These are phyloP conservation scores for Muraenolepis orangiensis DNA, from an alignment of 2,797 vertebrate genomes.

Conservation along the genomic window DNA sequence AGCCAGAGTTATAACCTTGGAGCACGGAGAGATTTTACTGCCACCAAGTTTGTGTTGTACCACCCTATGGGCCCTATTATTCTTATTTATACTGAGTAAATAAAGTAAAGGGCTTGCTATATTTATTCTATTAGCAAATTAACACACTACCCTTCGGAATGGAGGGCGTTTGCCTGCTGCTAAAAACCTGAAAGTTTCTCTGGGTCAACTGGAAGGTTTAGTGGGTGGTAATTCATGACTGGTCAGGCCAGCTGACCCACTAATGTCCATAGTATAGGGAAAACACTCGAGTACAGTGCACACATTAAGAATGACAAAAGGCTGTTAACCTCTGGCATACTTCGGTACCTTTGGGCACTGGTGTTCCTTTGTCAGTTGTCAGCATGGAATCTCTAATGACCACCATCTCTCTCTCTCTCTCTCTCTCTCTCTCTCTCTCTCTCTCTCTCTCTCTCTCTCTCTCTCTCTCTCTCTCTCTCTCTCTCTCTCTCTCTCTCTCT, in stretches of 20 bases:
- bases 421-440: conserved; percentile 19
- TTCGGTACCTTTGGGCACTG: background rate
- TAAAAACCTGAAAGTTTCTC: background rate
- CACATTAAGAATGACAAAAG: conserved; percentile 14
- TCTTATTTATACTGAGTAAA: background rate
- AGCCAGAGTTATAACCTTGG: background rate
- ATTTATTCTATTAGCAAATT: background rate
- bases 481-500: conserved; percentile 19
- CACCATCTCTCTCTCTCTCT: conserved; percentile 26
- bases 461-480: conserved; percentile 23
- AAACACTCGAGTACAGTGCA: conserved; percentile 4
- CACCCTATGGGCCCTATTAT: background rate
- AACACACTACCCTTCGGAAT: background rate
- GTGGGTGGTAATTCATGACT: conserved; percentile 2
- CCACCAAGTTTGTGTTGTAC: background rate
- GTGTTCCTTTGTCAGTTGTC: conserved; percentile 26
- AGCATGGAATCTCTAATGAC: conserved; percentile 35
- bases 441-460: no score
- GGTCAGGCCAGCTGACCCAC: background rate
- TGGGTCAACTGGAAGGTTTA: conserved; percentile 3
- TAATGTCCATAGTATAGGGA: background rate
- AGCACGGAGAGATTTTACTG: background rate
- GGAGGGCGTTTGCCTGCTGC: background rate
- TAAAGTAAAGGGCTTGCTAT: background rate
- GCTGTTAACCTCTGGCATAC: conserved; percentile 16